phyloP scores from a whole-genome alignment of 2,888 invertebrate species.

The Pseudoips prasinana region DNA sequence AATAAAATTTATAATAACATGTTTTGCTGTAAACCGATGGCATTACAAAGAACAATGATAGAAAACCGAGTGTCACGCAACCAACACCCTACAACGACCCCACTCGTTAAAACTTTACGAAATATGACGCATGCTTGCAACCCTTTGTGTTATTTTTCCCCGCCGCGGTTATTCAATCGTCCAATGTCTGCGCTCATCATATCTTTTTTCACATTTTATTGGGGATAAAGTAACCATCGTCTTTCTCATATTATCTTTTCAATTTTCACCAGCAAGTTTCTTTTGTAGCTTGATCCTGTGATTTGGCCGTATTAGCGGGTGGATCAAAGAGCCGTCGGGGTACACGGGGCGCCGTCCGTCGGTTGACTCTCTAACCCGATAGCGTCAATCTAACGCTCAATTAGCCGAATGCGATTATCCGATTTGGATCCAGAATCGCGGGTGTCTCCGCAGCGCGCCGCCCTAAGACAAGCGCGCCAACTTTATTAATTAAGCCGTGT shows the following conservation, averaged over 20 bases:
- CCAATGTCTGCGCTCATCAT: slow-evolving; percentile 50
- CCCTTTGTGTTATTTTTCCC: slow-evolving; percentile 67
- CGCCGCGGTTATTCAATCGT: slow-evolving; percentile 46
- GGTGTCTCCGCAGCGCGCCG: slow-evolving; percentile 57
- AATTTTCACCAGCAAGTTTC: slow-evolving; percentile 36
- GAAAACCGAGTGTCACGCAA: slow-evolving; percentile 62
- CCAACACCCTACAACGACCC: slow-evolving; percentile 49
- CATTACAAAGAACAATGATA: slow-evolving; percentile 61
- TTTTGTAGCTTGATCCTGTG: slow-evolving; percentile 54
- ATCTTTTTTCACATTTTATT: slow-evolving; percentile 50
- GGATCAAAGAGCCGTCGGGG: slow-evolving; percentile 43
- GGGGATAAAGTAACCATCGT: slow-evolving; percentile 27
- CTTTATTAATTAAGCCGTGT: slow-evolving; percentile 82
- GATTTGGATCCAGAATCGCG: slow-evolving; percentile 73
- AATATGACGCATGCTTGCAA: slow-evolving; percentile 66
- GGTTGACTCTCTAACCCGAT: slow-evolving; percentile 59
- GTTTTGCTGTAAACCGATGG: slow-evolving; percentile 38
- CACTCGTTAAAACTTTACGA: slow-evolving; percentile 72
- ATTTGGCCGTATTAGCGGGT: slow-evolving; percentile 59
- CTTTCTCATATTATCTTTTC: slow-evolving; percentile 40
- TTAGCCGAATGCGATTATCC: slow-evolving; percentile 80
- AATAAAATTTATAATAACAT: too few species aligned
- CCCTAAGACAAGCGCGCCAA: slow-evolving; percentile 74
- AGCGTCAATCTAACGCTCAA: slow-evolving; percentile 81
- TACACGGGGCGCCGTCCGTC: slow-evolving; percentile 34